Base-by-base conservation (phyloP, 2,797 vertebrate genomes). In the Ispidina lecontei region DNA sequence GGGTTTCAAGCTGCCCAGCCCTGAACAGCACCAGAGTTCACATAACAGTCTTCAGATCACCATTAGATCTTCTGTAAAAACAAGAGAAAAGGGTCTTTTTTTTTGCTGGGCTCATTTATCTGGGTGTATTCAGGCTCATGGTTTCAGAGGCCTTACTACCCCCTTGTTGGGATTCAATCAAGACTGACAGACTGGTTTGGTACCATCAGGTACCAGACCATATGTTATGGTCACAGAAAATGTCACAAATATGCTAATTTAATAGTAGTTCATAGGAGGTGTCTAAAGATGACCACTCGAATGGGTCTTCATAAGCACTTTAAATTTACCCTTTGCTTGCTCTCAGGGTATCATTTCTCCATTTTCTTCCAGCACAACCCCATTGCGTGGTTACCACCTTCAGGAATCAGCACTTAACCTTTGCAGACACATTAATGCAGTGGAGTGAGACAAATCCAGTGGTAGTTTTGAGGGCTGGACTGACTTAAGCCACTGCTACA, bases 391-490 rank as follows among this genome's bases (percentile, higher is more conserved):
- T 14, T 84, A 78, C 59, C 89, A 87, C 87, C 64, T 91, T 72
- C 67, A 84, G 81, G 78, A 89, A 69, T 65, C 55, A 26, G 74
- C 75, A 65, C 67, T 69, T 72, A 67, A 72, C 84, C 84, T 93
- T 89, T 81, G 10, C 67, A 87, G 89, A 23, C 68, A 26, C 81
- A 58, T 89, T 75, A 84, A 84, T 75, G 90, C 65, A 12, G 68
- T 47, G 69, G 80, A 51, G 80, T 67, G 76, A 92, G 75, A 84
- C 78, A 84, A 93, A 89, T 95, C 87, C 87, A 92, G 33, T 29
- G 1, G 55, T 51, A 47, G 71, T 33, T 82, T 65, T 65, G 51
- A 75, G 54, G 51, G 47, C 47, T 84, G 87, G 68, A 6, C 59
- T 47, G 84, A 33, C 35, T 82, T 84, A 73, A 87, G 82, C 68